These are phyloP conservation scores for Psephotus haematonotus DNA, from an alignment of 2,113 vertebrate genomes.

Conservation along the genomic window DNA sequence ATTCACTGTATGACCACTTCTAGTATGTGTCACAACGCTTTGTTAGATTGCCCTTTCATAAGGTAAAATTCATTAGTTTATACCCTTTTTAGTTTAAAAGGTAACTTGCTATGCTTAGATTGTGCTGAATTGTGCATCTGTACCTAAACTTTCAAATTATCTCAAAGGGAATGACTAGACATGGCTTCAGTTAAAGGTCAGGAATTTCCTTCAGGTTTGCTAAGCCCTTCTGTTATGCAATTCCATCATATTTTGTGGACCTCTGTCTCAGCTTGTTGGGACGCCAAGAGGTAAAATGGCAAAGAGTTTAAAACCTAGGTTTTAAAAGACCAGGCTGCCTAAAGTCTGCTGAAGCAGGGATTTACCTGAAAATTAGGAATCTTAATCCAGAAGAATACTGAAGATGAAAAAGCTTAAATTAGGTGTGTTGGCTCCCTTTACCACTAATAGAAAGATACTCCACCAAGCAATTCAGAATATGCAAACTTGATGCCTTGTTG, in stretches of 20 bases:
- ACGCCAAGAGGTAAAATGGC: neutral
- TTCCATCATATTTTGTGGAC: neutral
- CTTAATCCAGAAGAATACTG: neutral
- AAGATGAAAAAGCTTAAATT: neutral
- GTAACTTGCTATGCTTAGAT: neutral
- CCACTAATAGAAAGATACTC: neutral
- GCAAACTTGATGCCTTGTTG: neutral
- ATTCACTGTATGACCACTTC: neutral
- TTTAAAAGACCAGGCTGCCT: neutral
- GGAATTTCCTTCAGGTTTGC: neutral
- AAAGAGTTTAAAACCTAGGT: neutral
- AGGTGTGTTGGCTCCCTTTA: neutral
- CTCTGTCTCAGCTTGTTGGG: neutral
- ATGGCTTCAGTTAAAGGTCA: neutral
- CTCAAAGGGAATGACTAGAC: neutral
- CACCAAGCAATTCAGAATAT: neutral
- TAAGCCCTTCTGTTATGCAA: neutral
- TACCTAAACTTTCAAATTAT: neutral
- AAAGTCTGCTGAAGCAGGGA: neutral
- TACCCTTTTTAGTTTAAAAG: neutral
- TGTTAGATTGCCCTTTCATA: neutral
- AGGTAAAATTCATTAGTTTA: neutral
- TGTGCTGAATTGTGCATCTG: neutral
- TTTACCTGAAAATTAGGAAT: neutral
- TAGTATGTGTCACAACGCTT: neutral